Percentiles rank a stretch among this genome's conserved stretches.
phyloP scores from a whole-genome alignment of 2,888 invertebrate genomes.

The Lydus trimaculatus region DNA sequence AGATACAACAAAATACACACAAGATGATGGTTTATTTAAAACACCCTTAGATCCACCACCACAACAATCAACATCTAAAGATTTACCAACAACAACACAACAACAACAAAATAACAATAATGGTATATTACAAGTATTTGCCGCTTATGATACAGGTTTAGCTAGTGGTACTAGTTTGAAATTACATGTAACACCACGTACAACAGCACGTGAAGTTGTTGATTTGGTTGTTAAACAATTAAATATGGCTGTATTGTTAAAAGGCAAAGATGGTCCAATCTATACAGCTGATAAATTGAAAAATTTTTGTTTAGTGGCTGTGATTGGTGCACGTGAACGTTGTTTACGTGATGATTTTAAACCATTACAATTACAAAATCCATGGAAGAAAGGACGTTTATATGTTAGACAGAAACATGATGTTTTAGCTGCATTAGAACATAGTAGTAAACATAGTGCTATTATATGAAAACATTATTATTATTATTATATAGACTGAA shows the following conservation, averaged over 20 bases:
- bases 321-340: constrained; percentile 93
- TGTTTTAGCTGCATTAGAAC: constrained; percentile 85
- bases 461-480: constrained; percentile 62
- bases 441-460: constrained; percentile 83
- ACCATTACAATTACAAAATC: constrained; percentile 91
- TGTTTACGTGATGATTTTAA: constrained; percentile 94
- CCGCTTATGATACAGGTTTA: constrained; percentile 95
- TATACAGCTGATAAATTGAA: constrained; percentile 83
- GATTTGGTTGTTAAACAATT: constrained; percentile 95
- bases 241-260: constrained; percentile 89
- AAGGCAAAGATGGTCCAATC: constrained; percentile 85
- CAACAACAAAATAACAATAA: constrained; percentile 13
- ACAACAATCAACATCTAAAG: constrained; percentile 49
- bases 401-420: constrained; percentile 93
- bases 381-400: constrained; percentile 93
- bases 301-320: constrained; percentile 94
- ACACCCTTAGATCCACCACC: constrained; percentile 43
- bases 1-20: constrained; percentile 30
- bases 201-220: constrained; percentile 94
- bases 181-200: constrained; percentile 90
- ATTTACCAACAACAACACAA: constrained; percentile 37
- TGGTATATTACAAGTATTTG: constrained; percentile 78
- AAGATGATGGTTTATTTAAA: constrained; percentile 47
- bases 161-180: constrained; percentile 93
- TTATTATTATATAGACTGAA: constrained; percentile 30